These are phyloP conservation scores for Muscicapa striata DNA, from an alignment of 2,797 vertebrate genomes.

Conservation along the genomic window DNA sequence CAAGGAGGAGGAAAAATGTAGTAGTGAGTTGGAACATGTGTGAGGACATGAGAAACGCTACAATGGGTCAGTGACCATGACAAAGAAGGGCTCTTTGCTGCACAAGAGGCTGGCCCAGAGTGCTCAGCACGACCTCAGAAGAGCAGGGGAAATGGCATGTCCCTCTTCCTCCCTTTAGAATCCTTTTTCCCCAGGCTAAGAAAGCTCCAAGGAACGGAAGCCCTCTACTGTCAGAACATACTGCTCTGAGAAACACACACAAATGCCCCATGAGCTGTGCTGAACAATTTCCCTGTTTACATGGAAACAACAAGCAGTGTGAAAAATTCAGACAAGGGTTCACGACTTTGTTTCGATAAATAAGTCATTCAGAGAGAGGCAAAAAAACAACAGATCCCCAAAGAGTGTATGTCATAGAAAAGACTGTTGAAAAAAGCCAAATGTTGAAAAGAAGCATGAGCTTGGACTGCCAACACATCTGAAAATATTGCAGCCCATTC, in stretches of 20 bases:
- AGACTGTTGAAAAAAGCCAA: neutral
- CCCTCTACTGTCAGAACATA: neutral
- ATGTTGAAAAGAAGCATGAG: neutral
- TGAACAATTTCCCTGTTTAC: neutral
- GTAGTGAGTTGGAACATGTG: neutral
- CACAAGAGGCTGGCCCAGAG: neutral
- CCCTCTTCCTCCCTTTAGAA: neutral
- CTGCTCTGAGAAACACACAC: rapidly evolving
- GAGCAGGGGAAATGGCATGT: neutral
- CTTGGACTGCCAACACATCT: neutral
- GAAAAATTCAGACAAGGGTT: neutral
- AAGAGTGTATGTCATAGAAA: neutral
- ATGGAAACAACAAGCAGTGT: neutral
- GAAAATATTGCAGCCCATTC: neutral
- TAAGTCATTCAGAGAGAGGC: neutral
- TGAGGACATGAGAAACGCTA: neutral
- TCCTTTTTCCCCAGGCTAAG: neutral
- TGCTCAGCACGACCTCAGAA: neutral
- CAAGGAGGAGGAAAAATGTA: rapidly evolving
- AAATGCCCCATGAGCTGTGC: rapidly evolving
- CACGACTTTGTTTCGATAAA: neutral
- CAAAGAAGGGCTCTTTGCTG: neutral
- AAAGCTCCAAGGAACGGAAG: neutral
- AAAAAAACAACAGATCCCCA: neutral
- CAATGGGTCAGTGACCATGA: rapidly evolving